These are phyloP conservation scores for Trididemnum clinides DNA, from an alignment of 23 tunicate genomes.

Conservation along the genomic window DNA sequence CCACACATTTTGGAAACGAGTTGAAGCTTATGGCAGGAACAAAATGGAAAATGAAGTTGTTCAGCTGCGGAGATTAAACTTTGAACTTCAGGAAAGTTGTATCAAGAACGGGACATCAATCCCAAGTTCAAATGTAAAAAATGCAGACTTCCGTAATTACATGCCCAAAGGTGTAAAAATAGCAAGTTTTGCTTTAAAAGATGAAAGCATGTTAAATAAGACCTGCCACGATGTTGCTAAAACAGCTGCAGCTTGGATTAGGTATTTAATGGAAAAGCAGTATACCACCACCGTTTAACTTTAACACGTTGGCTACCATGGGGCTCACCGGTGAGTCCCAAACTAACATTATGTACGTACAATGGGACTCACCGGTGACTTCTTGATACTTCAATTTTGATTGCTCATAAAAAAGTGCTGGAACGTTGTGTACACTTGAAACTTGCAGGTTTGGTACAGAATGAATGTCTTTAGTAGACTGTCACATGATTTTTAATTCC, in stretches of 20 bases:
- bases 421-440: too few species aligned
- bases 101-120: constrained; percentile 59
- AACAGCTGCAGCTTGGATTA: constrained; percentile 66
- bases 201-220: constrained; percentile 6
- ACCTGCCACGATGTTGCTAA: constrained; percentile 48
- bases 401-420: too few species aligned
- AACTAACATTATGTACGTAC: too few species aligned
- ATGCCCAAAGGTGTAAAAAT: constrained; percentile 73
- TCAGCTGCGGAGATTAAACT: constrained; percentile 37
- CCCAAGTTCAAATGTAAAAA: constrained; percentile 3
- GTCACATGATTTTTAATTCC: too few species aligned
- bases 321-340: too few species aligned
- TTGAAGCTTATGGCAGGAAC: constrained; percentile 54
- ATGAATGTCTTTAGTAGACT: too few species aligned
- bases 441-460: too few species aligned
- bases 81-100: constrained; percentile 37
- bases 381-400: too few species aligned
- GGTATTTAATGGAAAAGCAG: constrained; percentile 41
- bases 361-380: too few species aligned
- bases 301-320: too few species aligned
- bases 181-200: constrained; percentile 65
- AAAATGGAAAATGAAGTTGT: constrained; percentile 55
- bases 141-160: constrained; percentile 35
- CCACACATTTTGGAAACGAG: constrained; percentile 75
- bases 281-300: too few species aligned